A percentile compares a stretch with the other conserved stretches of the same genome.
phyloP scores from a whole-genome alignment of 2,888 invertebrate genomes.

The Augochlorella aurata region DNA sequence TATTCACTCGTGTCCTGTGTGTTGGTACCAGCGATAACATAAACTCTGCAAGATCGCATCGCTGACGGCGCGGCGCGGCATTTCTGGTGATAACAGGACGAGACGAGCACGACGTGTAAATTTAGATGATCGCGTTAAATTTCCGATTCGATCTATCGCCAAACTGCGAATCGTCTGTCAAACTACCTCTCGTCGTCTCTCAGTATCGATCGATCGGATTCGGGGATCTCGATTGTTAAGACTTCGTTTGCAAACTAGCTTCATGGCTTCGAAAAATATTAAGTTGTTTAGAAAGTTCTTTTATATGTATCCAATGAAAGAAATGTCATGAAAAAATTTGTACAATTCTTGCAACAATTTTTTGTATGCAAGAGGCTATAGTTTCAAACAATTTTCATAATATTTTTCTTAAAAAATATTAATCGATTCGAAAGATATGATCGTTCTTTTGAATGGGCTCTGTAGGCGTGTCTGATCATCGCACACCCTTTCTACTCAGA shows the following conservation, averaged over 20 bases:
- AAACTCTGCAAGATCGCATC: conserved; percentile 28
- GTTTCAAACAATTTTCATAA: not conserved
- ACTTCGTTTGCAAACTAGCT: not conserved
- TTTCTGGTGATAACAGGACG: conserved; percentile 16
- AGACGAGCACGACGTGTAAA: conserved; percentile 8
- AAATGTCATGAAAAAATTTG: not conserved
- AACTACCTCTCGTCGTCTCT: not conserved
- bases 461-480: not conserved
- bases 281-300: not conserved
- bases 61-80: not conserved
- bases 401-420: not conserved
- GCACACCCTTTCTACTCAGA: not conserved
- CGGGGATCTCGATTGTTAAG: not conserved
- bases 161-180: conserved; percentile 34
- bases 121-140: conserved; percentile 41
- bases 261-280: not conserved
- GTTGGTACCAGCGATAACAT: conserved; percentile 24
- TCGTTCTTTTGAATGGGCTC: not conserved
- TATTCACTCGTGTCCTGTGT: conserved; percentile 25
- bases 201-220: not conserved
- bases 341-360: not conserved
- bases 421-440: not conserved
- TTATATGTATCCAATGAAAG: too few relatives aligned
- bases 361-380: not conserved
- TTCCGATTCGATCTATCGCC: conserved; percentile 18